These are phyloP conservation scores for Neoseiulus cucumeris DNA, from an alignment of 1,140 invertebrate genomes.

Conservation along the genomic window DNA sequence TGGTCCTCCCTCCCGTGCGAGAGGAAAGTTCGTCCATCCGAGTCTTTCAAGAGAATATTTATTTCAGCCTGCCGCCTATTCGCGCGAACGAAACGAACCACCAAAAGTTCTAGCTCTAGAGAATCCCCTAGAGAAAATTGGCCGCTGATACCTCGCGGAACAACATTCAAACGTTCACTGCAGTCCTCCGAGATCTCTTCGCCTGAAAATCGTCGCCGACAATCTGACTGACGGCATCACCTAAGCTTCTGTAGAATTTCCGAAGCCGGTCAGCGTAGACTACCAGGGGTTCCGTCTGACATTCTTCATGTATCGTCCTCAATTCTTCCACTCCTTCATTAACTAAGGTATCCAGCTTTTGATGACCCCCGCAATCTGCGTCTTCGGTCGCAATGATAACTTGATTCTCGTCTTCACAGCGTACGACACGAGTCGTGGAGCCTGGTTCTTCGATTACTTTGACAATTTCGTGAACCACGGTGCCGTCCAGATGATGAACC, in stretches of 20 bases:
- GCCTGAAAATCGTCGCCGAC: not conserved
- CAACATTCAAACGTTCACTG: no score
- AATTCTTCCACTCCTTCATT: not conserved
- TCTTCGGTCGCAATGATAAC: not conserved
- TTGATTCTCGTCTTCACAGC: not conserved
- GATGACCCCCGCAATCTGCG: not conserved
- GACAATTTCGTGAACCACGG: not conserved
- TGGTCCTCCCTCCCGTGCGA: not conserved
- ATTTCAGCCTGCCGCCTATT: not conserved
- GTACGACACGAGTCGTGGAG: not conserved
- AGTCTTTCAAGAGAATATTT: not conserved
- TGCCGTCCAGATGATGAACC: not conserved
- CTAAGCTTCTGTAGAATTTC: not conserved
- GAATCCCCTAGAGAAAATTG: no score
- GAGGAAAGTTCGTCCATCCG: not conserved
- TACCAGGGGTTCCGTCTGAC: not conserved
- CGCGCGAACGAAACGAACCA: not conserved
- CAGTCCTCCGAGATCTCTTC: not conserved
- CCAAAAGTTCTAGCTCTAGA: not conserved
- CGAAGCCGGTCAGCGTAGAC: conserved; percentile 2
- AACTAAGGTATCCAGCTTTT: not conserved
- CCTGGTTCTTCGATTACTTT: not conserved
- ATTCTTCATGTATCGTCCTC: not conserved
- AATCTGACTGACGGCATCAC: not conserved
- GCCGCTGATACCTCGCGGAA: no score